Base-by-base conservation (phyloP, 2,797 vertebrate genomes). In the Alfaro cultratus region DNA sequence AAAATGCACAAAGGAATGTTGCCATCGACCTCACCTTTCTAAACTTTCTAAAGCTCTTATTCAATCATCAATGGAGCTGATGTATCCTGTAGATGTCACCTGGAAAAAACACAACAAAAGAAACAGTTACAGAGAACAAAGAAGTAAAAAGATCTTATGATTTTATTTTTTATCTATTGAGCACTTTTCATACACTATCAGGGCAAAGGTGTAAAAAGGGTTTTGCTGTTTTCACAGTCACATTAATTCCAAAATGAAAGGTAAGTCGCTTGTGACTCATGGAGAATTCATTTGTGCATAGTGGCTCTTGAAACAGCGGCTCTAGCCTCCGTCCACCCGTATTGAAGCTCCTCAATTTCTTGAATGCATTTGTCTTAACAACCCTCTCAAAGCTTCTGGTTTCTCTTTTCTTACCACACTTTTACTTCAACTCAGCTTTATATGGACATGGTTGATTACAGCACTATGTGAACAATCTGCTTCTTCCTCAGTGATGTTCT, bases 41-140 rank as follows among this genome's bases (percentile, higher is more conserved):
- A 39, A 23, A 8, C 21, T 41, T 36, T 41, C 21, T 68, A 4
- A 15, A 80, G 39, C 43, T 87, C 36, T 80, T 76, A 23, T 73
- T 73, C 34, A 11, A 21, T 83, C 84, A 80, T 90, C 89, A 86
- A 75, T 79, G 74, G 74, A 71, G 62, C 45, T 26, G 16, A 67
- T 1, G 31, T 21, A 67, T 36, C 15, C 62, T 36, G 31, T 64
- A 34, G 0, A 36, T 2, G 31, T 64, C 62, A 39, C 34, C 3
- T 21, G 8, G 18, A 36, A 67, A 4, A 6, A 64, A 62, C 29
- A 62, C 13, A 62, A 64, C 13, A 64, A 36, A 34, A 64, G 15
- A 51, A 62, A 31, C 29, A 34, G 31, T 67, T 10, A 23, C 0
- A 11, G 21, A 29, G 57, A 29, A 31, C 49, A 60, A 60, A 60